Evolutionary conservation across 2,888 invertebrate genomes (phyloP).

Genomic region (Luperina testacea): DNA sequence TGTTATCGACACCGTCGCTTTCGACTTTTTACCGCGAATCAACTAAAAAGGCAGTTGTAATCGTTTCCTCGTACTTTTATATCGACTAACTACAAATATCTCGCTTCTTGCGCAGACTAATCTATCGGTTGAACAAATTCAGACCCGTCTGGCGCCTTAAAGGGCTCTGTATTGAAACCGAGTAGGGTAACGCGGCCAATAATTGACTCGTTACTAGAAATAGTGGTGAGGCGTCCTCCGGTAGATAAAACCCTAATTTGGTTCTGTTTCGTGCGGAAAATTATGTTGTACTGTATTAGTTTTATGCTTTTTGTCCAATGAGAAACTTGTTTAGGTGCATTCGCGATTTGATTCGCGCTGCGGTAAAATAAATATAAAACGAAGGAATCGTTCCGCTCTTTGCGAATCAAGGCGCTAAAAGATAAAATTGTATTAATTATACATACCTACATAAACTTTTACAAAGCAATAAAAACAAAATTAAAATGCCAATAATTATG

Average conservation of each 20-base stretch:
- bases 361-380: constrained; percentile 28
- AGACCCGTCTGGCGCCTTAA: constrained; percentile 65
- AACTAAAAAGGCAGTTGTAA: constrained; percentile 61
- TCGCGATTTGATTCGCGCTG: background rate
- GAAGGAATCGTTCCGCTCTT: constrained; percentile 18
- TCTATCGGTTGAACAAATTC: constrained; percentile 71
- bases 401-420: constrained; percentile 28
- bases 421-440: constrained; percentile 54
- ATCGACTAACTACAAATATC: constrained; percentile 65
- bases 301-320: constrained; percentile 32
- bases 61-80: constrained; percentile 70
- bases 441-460: constrained; percentile 51
- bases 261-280: constrained; percentile 46
- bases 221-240: constrained; percentile 46
- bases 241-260: constrained; percentile 59
- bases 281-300: constrained; percentile 47
- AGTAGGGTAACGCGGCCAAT: constrained; percentile 72
- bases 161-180: constrained; percentile 69
- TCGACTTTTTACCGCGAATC: constrained; percentile 62
- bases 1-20: constrained; percentile 64
- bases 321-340: constrained; percentile 18
- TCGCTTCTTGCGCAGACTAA: constrained; percentile 65
- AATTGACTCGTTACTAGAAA: constrained; percentile 82
- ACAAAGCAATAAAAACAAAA: constrained; percentile 54
- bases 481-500: constrained; percentile 58